Conservation (phyloP, 2,888 invertebrate genomes). For the Leuctra nigra region DNA sequence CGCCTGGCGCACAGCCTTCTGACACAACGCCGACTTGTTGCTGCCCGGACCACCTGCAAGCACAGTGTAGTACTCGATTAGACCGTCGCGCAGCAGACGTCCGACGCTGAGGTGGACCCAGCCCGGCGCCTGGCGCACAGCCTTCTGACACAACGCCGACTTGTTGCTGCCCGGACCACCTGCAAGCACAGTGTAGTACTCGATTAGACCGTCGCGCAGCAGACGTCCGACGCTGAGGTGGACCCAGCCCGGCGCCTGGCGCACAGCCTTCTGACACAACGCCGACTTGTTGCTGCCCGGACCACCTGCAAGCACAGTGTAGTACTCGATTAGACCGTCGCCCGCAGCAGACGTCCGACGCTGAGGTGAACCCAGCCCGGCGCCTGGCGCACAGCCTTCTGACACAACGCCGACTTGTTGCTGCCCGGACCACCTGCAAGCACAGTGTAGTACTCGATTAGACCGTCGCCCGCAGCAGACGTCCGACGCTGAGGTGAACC, state of each 20-base stretch:
- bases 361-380: conserved; percentile 73
- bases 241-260: conserved; percentile 63
- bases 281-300: conserved; percentile 87
- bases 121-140: conserved; percentile 58
- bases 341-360: conserved; percentile 69
- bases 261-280: conserved; percentile 65
- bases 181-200: too few relatives aligned
- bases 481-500: conserved; percentile 73
- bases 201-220: too few relatives aligned
- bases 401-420: conserved; percentile 76
- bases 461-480: conserved; percentile 65
- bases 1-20: conserved; percentile 59
- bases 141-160: conserved; percentile 67
- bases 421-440: conserved; percentile 91
- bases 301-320: too few relatives aligned
- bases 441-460: too few relatives aligned
- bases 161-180: conserved; percentile 93
- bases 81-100: conserved; percentile 68
- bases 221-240: conserved; percentile 75
- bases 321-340: conserved; percentile 60
- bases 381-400: conserved; percentile 59
- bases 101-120: conserved; percentile 78
- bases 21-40: conserved; percentile 76
- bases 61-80: not conserved
- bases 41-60: conserved; percentile 77